phyloP scores from a whole-genome alignment of 30 jellyfish, hydroid and myxozoan genomes.

The Rhopilema esculentum region DNA sequence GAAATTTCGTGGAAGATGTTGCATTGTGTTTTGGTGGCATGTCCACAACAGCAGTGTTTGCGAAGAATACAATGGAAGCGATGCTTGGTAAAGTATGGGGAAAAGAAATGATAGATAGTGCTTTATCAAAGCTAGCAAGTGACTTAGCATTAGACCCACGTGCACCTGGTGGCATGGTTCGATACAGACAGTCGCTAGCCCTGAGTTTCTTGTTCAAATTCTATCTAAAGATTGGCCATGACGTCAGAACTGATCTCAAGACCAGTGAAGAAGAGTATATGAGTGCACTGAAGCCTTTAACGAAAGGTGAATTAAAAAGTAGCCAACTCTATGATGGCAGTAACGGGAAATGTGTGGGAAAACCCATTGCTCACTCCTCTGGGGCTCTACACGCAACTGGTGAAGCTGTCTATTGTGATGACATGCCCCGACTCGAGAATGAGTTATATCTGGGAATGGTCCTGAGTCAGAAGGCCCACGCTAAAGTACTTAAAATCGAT shows the following conservation, averaged over 20 bases:
- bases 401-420: conserved; percentile 69
- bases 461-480: conserved; percentile 63
- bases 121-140: neutral
- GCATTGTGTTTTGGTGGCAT: conserved; percentile 47
- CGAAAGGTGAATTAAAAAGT: conserved; percentile 11
- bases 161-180: conserved; percentile 61
- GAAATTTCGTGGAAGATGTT: neutral
- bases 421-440: conserved; percentile 37
- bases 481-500: conserved; percentile 35
- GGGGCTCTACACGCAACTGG: conserved; percentile 61
- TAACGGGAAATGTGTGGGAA: conserved; percentile 21
- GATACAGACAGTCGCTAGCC: conserved; percentile 47
- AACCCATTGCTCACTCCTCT: conserved; percentile 34
- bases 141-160: conserved; percentile 30
- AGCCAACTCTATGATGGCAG: conserved; percentile 19
- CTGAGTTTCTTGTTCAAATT: conserved; percentile 50
- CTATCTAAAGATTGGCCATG: conserved; percentile 7
- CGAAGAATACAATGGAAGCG: conserved; percentile 22
- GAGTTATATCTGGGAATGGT: conserved; percentile 62
- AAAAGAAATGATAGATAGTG: conserved; percentile 33
- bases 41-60: conserved; percentile 46
- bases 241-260: neutral
- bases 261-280: neutral
- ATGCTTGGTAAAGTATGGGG: conserved; percentile 32
- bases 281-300: conserved; percentile 23